Base-by-base conservation (phyloP, 2,888 invertebrate species). In the Orthosia gracilis region DNA sequence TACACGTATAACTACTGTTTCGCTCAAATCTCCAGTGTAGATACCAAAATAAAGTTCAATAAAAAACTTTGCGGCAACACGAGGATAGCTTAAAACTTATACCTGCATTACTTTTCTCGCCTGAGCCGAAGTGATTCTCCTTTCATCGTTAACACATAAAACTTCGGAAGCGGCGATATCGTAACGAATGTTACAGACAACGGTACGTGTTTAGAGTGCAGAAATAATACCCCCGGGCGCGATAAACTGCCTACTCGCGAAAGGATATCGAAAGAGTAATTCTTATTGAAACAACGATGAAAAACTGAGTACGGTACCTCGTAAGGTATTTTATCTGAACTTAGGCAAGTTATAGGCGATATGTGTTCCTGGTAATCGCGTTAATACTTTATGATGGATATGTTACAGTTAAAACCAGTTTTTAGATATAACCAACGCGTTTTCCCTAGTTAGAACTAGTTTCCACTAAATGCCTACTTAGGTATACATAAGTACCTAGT, bases 201-300 rank as follows among this genome's bases (percentile, higher is more conserved):
- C 69, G 74, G 70, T 76, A 88, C 86, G 88, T 88, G 88, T 85
- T 87, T 78, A 77, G 86, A 82, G 79, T 87, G 75, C 73, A 68
- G 72, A 81, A 79, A 80, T 75, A 73, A 78, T 73, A 55, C 89
- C 81, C 78, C 23, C 45, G 83, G 85, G 86, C 59, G 69, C 80
- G 59, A 80, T 89, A 87, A 85, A 88, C 73, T 69, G 65, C 69
- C 69, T 82, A 45, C 65, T 84, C 69, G 52, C 69, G 69, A 62
- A 81, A 74, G 57, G 69, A 82, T 82, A 85, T 76, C 73, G 74
- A 78, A 79, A 69, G 81, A 82, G 79, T 84, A 82, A 87, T 84
- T 74, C 85, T 83, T 82, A 86, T 83, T 80, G 84, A 84, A 87
- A 85, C 76, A 80, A 72, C 59, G 74, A 73, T 78, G 80, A 79